These are phyloP conservation scores for Irena cyanogastra DNA, from an alignment of 2,113 vertebrate species.

Conservation along the genomic window DNA sequence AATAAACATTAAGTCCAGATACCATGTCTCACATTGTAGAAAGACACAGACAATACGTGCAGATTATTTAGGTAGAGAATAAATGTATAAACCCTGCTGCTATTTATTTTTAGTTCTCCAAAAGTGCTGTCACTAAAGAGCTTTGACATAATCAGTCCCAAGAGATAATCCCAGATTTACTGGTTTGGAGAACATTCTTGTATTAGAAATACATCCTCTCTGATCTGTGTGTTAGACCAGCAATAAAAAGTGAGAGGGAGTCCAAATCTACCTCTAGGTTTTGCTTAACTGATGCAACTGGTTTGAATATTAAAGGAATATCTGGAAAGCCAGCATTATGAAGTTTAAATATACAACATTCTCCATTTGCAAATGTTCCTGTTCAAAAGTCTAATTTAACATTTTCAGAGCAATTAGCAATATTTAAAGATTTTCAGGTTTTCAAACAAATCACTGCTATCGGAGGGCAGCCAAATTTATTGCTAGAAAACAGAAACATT, in stretches of 20 bases:
- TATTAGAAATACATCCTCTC: constrained; percentile 64
- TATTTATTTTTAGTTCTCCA: constrained; percentile 62
- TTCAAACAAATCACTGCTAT: constrained; percentile 13
- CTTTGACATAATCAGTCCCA: constrained; percentile 73
- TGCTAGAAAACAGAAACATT: constrained; percentile 47
- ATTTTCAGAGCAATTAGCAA: constrained; percentile 29
- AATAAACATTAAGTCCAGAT: constrained; percentile 28
- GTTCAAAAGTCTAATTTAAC: constrained; percentile 6
- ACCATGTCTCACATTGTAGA: not conserved
- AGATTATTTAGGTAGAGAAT: constrained; percentile 35
- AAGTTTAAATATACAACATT: not conserved
- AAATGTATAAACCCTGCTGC: not conserved
- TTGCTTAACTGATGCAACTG: constrained; percentile 28
- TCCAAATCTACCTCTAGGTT: not conserved
- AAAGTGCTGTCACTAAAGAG: constrained; percentile 65
- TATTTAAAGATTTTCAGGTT: constrained; percentile 32
- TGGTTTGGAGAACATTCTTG: constrained; percentile 69
- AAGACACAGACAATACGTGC: not conserved
- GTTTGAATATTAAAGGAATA: constrained; percentile 8
- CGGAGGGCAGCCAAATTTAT: constrained; percentile 21
- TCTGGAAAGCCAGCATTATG: constrained; percentile 1
- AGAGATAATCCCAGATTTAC: constrained; percentile 74
- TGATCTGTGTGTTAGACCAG: constrained; percentile 34
- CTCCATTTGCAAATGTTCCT: not conserved
- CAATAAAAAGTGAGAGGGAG: constrained; percentile 18